A percentile compares a stretch with the other conserved stretches of the same genome.
phyloP scores from a whole-genome alignment of 1,140 invertebrate genomes.

The Pseudachorutes palmiensis region DNA sequence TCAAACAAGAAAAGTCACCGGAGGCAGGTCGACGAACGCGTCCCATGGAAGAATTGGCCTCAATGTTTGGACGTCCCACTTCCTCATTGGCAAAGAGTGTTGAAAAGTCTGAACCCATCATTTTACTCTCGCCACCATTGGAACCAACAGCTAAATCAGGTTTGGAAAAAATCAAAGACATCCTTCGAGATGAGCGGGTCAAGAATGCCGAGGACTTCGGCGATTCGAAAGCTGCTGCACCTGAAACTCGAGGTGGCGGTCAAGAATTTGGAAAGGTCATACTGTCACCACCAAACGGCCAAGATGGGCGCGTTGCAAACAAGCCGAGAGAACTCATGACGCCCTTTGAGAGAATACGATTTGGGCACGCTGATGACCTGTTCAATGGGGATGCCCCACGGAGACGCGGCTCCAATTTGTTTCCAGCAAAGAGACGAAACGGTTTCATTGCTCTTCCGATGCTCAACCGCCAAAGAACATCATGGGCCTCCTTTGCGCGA shows the following conservation, averaged over 20 bases:
- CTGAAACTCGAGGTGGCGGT: slow-evolving; percentile 44
- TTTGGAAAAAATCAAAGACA: slow-evolving; percentile 28
- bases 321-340: slow-evolving; percentile 36
- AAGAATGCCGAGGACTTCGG: slow-evolving; percentile 11
- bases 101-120: slow-evolving; percentile 11
- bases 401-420: not conserved
- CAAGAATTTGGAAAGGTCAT: slow-evolving; percentile 40
- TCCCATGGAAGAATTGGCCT: slow-evolving; percentile 28
- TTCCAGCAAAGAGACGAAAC: not conserved
- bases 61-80: slow-evolving; percentile 3
- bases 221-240: not conserved
- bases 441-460: slow-evolving; percentile 10
- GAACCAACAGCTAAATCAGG: slow-evolving; percentile 25
- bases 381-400: slow-evolving; percentile 15
- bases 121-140: slow-evolving; percentile 19
- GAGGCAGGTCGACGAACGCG: not conserved
- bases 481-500: not conserved
- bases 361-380: slow-evolving; percentile 32
- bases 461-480: slow-evolving; percentile 3
- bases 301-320: slow-evolving; percentile 34
- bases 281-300: slow-evolving; percentile 29
- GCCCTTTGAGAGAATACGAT: slow-evolving; percentile 38
- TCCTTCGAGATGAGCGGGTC: slow-evolving; percentile 23
- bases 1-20: not conserved
- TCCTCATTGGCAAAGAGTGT: not conserved